Evolutionary conservation across 2,113 vertebrate genomes (phyloP).

Genomic region (Saguinus imperator): DNA sequence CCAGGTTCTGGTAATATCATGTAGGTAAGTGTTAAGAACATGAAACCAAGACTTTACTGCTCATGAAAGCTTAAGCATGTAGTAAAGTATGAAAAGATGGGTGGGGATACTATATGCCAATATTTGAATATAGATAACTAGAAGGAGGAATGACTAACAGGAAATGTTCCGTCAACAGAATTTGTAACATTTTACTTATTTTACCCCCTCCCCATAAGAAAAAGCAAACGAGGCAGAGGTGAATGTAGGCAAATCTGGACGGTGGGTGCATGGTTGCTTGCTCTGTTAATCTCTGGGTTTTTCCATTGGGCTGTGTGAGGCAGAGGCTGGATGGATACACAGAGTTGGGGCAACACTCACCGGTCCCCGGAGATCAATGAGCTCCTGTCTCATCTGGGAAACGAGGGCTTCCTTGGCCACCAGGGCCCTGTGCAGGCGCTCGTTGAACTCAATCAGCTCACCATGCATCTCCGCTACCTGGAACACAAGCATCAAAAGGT

Average conservation of each 20-base stretch:
- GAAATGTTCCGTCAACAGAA: neutral
- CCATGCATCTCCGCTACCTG: slow-evolving; percentile 99
- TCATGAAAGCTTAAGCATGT: fast-evolving
- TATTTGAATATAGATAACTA: neutral
- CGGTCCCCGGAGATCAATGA: slow-evolving; percentile 96
- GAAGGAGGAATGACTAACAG: no score
- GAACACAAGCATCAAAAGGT: slow-evolving; percentile 31
- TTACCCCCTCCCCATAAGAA: neutral
- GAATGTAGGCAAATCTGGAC: neutral
- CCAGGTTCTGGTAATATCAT: neutral
- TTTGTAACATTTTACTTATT: no score
- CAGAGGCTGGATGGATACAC: neutral
- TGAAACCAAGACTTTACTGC: neutral
- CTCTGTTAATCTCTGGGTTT: neutral
- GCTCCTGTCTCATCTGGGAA: slow-evolving; percentile 97
- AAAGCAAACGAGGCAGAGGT: neutral
- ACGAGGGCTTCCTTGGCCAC: slow-evolving; percentile 98
- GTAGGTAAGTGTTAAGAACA: neutral
- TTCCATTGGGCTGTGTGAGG: neutral
- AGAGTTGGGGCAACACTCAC: slow-evolving; percentile 83
- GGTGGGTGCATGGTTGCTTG: fast-evolving
- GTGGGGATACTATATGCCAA: neutral
- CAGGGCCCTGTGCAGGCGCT: slow-evolving; percentile 94
- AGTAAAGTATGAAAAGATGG: neutral
- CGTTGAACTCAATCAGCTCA: slow-evolving; percentile 98